phyloP scores from a whole-genome alignment of 2,888 invertebrate species.

The Zeuzera pyrina region DNA sequence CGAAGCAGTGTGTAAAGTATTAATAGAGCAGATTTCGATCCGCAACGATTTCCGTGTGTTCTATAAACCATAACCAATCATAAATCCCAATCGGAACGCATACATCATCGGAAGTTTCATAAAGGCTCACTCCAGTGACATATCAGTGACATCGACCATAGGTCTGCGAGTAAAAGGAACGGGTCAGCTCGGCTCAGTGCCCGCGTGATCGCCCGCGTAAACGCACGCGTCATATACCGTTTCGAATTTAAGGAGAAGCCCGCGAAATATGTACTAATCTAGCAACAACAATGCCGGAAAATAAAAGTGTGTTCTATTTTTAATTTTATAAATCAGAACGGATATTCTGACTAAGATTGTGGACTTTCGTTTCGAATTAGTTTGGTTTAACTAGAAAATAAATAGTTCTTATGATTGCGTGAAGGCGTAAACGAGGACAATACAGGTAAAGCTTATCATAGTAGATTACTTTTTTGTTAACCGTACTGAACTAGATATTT shows the following conservation, averaged over 20 bases:
- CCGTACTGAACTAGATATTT: no score
- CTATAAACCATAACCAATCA: slow-evolving; percentile 18
- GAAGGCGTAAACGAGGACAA: slow-evolving; percentile 26
- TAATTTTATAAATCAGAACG: slow-evolving; percentile 6
- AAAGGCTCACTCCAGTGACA: slow-evolving; percentile 25
- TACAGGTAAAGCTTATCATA: slow-evolving; percentile 30
- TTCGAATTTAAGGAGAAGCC: no score
- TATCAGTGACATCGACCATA: slow-evolving; percentile 33
- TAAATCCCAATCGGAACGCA: slow-evolving; percentile 46
- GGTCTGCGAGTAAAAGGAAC: slow-evolving; percentile 49
- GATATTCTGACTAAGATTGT: slow-evolving; percentile 7
- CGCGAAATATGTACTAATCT: no score
- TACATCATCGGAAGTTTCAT: slow-evolving; percentile 57
- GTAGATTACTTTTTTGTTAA: no score
- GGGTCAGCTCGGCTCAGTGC: slow-evolving; percentile 40
- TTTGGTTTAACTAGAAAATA: slow-evolving; percentile 24
- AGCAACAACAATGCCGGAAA: slow-evolving; percentile 27
- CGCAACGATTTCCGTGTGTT: slow-evolving; percentile 25
- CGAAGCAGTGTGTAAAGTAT: no score
- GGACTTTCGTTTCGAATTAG: slow-evolving; percentile 19
- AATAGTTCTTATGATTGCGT: slow-evolving; percentile 24
- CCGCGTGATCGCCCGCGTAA: slow-evolving; percentile 45
- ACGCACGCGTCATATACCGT: slow-evolving; percentile 40
- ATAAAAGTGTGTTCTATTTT: slow-evolving; percentile 18
- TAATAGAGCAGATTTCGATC: slow-evolving; percentile 11